Percentiles rank a stretch among this genome's conserved stretches.
These are phyloP conservation scores for Syrphus vitripennis DNA, from an alignment of 2,888 invertebrate genomes.

Conservation along the genomic window DNA sequence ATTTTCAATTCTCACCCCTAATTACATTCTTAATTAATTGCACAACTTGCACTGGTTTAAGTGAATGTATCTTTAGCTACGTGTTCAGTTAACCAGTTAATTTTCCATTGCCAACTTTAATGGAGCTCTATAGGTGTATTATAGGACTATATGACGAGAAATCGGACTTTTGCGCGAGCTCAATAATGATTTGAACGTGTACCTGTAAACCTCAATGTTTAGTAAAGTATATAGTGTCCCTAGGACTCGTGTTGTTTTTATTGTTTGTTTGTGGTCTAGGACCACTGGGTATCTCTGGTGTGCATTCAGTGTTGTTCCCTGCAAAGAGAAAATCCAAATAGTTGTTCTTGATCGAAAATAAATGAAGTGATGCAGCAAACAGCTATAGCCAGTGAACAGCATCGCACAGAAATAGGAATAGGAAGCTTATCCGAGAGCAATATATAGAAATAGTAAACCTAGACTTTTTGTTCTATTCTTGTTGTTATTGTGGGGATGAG, in stretches of 20 bases:
- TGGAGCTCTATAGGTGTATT: background rate
- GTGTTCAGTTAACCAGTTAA: conserved; percentile 34
- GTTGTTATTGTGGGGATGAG: background rate
- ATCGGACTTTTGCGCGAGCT: background rate
- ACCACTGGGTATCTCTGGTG: background rate
- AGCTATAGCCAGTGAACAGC: background rate
- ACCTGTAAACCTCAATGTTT: conserved; percentile 13
- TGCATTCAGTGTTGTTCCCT: background rate
- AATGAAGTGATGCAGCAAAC: conserved; percentile 46
- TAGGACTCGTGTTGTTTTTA: conserved; percentile 3
- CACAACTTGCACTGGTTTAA: conserved; percentile 43
- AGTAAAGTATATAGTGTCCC: background rate
- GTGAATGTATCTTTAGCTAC: conserved; percentile 25
- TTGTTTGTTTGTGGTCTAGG: conserved; percentile 4
- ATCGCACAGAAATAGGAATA: background rate
- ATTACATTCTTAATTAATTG: conserved; percentile 65
- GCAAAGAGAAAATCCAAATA: conserved; percentile 39
- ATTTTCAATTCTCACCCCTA: conserved; percentile 63
- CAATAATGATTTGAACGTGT: conserved; percentile 4
- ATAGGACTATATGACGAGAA: background rate
- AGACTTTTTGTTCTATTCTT: background rate
- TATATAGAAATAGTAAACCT: conserved; percentile 6
- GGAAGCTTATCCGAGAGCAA: conserved; percentile 9
- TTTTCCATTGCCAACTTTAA: conserved; percentile 26
- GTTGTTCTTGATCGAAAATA: conserved; percentile 60